Conservation (phyloP, 2,797 vertebrate genomes). For the Halcyon badia region DNA sequence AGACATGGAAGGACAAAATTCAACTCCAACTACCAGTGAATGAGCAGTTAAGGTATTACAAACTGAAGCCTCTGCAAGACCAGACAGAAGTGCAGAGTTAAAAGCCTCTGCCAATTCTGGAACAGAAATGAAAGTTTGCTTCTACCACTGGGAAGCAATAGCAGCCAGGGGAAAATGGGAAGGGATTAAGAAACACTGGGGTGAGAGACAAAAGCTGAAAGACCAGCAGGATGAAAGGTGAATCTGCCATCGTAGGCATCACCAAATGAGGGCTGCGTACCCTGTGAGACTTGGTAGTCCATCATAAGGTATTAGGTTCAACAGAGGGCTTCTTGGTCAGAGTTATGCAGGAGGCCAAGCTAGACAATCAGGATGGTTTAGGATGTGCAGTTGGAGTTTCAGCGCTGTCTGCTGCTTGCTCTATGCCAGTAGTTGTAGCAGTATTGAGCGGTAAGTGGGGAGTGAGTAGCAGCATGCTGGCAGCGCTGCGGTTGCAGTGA, state of each 20-base stretch:
- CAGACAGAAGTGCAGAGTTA: neutral
- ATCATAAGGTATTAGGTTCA: neutral
- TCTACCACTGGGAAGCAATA: neutral
- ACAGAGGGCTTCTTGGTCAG: neutral
- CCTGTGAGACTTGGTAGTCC: neutral
- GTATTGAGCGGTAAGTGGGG: neutral
- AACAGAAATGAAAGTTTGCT: constrained; percentile 23
- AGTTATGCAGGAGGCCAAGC: neutral
- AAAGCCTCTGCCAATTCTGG: neutral
- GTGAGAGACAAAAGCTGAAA: neutral
- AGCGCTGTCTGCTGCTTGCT: neutral
- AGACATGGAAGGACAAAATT: neutral
- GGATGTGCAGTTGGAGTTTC: neutral
- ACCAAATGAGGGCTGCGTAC: neutral
- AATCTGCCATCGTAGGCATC: neutral
- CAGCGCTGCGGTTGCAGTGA: neutral
- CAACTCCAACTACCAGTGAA: neutral
- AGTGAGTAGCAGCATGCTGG: neutral
- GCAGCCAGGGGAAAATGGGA: neutral
- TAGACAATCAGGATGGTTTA: neutral
- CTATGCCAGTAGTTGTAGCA: neutral
- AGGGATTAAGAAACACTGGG: neutral
- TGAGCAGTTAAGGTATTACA: neutral
- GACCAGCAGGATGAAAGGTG: neutral
- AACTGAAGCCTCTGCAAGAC: neutral